Base-by-base conservation (phyloP, 92 coral and sea anemone genomes). In the Umimayanthus kanabou region DNA sequence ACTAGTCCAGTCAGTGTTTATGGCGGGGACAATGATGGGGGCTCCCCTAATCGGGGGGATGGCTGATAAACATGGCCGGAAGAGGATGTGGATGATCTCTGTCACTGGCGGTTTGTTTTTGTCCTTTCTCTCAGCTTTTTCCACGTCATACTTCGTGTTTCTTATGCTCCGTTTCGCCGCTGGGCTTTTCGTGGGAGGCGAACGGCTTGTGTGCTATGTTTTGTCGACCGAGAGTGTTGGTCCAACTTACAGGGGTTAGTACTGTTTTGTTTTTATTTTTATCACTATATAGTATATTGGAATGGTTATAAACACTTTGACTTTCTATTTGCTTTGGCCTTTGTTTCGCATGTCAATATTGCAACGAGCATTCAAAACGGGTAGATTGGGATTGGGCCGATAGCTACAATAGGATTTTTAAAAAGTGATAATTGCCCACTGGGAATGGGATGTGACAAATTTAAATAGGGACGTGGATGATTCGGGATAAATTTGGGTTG, bases 151-250 rank as follows among this genome's bases (percentile, higher is more conserved):
- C 81, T 58, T 85, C 26, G 58, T 92, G 84, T 95, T 93, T 72
- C 81, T 95, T 15, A 70, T 89, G 40, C 87, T 92, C 53, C 94
- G 98, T 11, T 92, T 95, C 66, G 30, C 92, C 4, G 92, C 92
- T 50, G 99, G 99, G 18, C 61, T 95, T 18, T 90, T 94, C 64
- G 91, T 87, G 18, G 95, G 96, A 4, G 99, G 99, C 11, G 92
- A 89, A 49, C 88, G 91, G 9, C 82, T 96, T n/a, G 82, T 95
- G 15, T 22, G 82, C 50, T 96, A 92, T 72, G 98, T 96, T 28
- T 73, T 95, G 87, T 70, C 94, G 23, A 94, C 98, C 8, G 99
- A 96, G 80, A 87, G 92, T 9, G 94, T 95, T 42, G 99, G 99
- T 1, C 93, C 95, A 8, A 65, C 94, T 0, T 93, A 93, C 81